Evolutionary conservation across 2,888 invertebrate species (phyloP).

Genomic region (Mythimna ferrago): DNA sequence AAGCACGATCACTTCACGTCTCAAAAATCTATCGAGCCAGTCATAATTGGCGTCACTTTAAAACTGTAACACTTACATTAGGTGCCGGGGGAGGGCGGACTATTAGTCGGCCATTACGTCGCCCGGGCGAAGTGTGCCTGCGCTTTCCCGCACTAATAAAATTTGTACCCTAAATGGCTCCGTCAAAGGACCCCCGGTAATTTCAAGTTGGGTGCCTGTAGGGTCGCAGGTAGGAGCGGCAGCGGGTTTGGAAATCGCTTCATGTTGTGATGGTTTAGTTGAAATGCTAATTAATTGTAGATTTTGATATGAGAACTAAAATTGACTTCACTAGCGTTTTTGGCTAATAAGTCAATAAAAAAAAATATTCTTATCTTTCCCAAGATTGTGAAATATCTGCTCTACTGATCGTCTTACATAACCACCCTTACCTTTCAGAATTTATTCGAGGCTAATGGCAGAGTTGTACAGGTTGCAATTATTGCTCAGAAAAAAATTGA

Average conservation of each 20-base stretch:
- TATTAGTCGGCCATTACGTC: slow-evolving; percentile 63
- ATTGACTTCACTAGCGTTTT: not conserved
- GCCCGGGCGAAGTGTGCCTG: slow-evolving; percentile 50
- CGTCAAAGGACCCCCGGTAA: slow-evolving; percentile 73
- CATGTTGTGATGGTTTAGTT: not conserved
- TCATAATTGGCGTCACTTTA: slow-evolving; percentile 64
- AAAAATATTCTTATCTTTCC: not conserved
- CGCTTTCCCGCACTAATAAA: slow-evolving; percentile 73
- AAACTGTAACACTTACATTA: slow-evolving; percentile 60
- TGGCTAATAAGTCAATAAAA: not conserved
- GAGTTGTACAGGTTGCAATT: too few species aligned
- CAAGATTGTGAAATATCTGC: not conserved
- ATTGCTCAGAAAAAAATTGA: too few species aligned
- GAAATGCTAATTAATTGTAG: not conserved
- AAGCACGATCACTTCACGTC: slow-evolving; percentile 4
- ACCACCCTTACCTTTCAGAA: too few species aligned
- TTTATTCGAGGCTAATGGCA: too few species aligned
- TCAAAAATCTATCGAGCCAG: slow-evolving; percentile 13
- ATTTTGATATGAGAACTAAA: not conserved
- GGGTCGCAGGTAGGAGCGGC: slow-evolving; percentile 31
- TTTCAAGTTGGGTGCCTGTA: slow-evolving; percentile 57
- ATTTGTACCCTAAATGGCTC: slow-evolving; percentile 76
- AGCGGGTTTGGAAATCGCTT: slow-evolving; percentile 34
- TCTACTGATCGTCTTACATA: too few species aligned
- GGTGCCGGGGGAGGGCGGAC: slow-evolving; percentile 40